Evolutionary conservation across 2,113 vertebrate genomes (phyloP).

Genomic region (Tricholaema leucomelas): DNA sequence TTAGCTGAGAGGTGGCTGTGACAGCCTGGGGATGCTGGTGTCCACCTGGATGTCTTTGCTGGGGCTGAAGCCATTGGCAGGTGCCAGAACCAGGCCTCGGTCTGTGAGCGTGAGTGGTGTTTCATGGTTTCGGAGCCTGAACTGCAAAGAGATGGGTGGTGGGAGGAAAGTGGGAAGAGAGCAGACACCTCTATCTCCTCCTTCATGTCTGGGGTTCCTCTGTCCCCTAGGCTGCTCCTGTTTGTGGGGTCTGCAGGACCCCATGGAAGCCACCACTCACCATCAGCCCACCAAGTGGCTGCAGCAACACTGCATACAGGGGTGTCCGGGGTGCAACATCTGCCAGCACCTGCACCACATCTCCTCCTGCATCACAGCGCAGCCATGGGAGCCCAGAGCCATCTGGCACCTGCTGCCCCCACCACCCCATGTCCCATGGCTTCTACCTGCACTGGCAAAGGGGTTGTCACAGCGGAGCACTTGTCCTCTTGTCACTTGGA

Average conservation of each 20-base stretch:
- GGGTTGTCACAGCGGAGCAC: constrained; percentile 13
- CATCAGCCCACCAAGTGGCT: neutral
- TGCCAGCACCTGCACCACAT: constrained; percentile 57
- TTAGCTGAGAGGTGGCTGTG: neutral
- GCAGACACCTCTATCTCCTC: neutral
- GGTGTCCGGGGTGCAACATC: constrained; percentile 11
- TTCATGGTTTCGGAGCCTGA: constrained; percentile 13
- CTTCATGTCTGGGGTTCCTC: rapidly evolving
- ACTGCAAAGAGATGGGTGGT: constrained; percentile 47
- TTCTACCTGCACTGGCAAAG: constrained; percentile 66
- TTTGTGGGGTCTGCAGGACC: neutral
- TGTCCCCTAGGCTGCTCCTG: neutral
- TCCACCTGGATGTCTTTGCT: constrained; percentile 68
- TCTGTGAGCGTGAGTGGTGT: constrained; percentile 59
- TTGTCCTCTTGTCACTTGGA: constrained; percentile 4
- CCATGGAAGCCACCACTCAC: neutral
- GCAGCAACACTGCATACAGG: constrained; percentile 54
- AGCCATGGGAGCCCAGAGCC: neutral
- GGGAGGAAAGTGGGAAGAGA: neutral
- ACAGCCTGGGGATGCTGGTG: neutral
- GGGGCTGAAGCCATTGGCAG: constrained; percentile 57
- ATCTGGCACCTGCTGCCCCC: neutral
- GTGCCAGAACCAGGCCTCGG: constrained; percentile 56
- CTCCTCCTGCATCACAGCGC: constrained; percentile 18
- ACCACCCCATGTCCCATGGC: rapidly evolving